A percentile compares a stretch with the other conserved stretches of the same genome.
Conservation (phyloP, 2,888 invertebrate genomes). For the Neria commutata region DNA sequence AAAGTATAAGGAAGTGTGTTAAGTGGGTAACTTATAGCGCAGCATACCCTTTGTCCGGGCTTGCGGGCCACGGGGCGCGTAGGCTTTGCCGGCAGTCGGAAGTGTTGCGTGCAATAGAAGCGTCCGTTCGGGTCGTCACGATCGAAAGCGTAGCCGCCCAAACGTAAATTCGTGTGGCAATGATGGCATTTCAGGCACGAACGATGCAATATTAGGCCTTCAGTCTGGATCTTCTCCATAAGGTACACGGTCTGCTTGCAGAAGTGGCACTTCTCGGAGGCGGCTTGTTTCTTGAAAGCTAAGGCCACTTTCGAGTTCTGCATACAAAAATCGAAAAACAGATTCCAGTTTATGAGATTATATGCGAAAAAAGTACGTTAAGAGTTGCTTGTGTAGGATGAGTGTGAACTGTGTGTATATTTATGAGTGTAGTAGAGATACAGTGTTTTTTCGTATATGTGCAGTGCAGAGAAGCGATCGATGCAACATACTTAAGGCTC, state of each 20-base stretch:
- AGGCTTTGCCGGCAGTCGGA: slow-evolving; percentile 68
- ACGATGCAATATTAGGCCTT: slow-evolving; percentile 89
- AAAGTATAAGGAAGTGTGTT: not conserved
- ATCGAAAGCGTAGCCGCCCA: slow-evolving; percentile 77
- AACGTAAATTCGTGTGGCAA: slow-evolving; percentile 82
- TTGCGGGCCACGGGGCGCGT: slow-evolving; percentile 50
- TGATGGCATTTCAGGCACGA: slow-evolving; percentile 94
- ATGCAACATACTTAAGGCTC: no score
- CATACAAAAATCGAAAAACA: not conserved
- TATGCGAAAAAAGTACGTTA: no score
- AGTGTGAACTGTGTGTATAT: no score
- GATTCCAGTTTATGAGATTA: no score
- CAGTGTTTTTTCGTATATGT: no score
- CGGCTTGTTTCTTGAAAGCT: slow-evolving; percentile 69
- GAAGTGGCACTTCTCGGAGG: slow-evolving; percentile 82
- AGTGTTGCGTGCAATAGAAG: slow-evolving; percentile 79
- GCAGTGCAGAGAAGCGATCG: no score
- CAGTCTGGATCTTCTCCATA: slow-evolving; percentile 88
- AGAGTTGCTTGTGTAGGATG: no score
- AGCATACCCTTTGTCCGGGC: slow-evolving; percentile 44
- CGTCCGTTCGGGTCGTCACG: slow-evolving; percentile 71
- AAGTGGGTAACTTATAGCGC: not conserved
- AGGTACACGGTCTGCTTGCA: slow-evolving; percentile 92
- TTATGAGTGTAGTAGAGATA: no score
- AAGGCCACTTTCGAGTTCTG: slow-evolving; percentile 68